Evolutionary conservation across 2,888 invertebrate species (phyloP), one percentile per base, ranked within the genome.

Genomic region (Andrena minutula): DNA sequence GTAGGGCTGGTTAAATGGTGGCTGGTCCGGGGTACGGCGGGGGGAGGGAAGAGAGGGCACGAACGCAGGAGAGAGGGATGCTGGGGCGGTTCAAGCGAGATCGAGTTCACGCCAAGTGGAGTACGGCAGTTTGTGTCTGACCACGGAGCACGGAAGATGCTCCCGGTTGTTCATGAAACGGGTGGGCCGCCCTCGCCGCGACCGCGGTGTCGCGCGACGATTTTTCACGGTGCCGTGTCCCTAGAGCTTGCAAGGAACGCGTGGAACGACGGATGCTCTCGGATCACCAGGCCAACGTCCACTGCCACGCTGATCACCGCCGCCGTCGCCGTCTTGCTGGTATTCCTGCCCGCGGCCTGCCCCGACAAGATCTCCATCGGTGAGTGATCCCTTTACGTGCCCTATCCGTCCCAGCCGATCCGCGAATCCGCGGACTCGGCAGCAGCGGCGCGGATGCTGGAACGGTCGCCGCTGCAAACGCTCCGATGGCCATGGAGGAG

Each of bases 81-180:
- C 91, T 90, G 90, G 91, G 88, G 87, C 85, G 90, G 88, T 91
- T 89, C 87, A 87, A 89, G 90, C 86, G 88, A 88, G 84, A 88
- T 86, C 88, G 89, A 90, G 89, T 92, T 91, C 90, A 91, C 88
- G 91, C 88, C 89, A 90, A 92, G 91, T 91, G 88, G 90, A 88
- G 87, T 82, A 84, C 88, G 82, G 75, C 84, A 94, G 94, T 94
- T 93, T 92, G 93, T 93, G 93, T 92, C 92, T 91, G 93, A 92
- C 92, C 90, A 92, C 92, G 90, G 90, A 92, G 92, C 90, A 91
- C 91, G 91, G 89, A 93, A 92, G 92, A 92, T 92, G 93, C 90
- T 92, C 91, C 90, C 90, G 90, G 90, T 90, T 90, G 87, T 89
- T 90, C 88, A 90, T 89, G 89, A 72, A 81, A 87, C 90, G 89